A percentile compares a stretch with the other conserved stretches of the same genome.
Evolutionary conservation across 2,888 invertebrate genomes (phyloP).

Genomic region (Micropterix aruncella): DNA sequence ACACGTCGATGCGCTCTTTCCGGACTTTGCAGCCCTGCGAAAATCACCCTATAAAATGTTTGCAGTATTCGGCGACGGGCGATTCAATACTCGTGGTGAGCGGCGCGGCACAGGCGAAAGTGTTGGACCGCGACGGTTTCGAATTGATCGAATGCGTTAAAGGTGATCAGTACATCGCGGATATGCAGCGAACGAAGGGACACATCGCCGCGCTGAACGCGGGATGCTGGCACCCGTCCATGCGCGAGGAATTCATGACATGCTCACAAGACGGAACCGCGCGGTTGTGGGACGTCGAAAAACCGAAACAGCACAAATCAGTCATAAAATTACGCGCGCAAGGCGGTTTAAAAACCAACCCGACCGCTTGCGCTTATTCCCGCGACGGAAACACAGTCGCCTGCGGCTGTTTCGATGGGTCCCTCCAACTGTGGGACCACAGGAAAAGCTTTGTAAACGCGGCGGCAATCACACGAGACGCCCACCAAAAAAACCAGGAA

Average conservation of each 20-base stretch:
- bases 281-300: slow-evolving; percentile 78
- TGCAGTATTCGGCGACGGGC: slow-evolving; percentile 89
- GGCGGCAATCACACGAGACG: slow-evolving; percentile 57
- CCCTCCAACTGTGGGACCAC: slow-evolving; percentile 95
- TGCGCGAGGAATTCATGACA: slow-evolving; percentile 86
- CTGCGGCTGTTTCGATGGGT: slow-evolving; percentile 89
- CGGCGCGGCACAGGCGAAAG: slow-evolving; percentile 86
- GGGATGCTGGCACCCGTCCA: slow-evolving; percentile 89
- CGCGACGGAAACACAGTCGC: slow-evolving; percentile 79
- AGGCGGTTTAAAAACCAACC: slow-evolving; percentile 75
- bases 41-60: slow-evolving; percentile 79
- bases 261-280: slow-evolving; percentile 90
- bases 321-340: slow-evolving; percentile 79
- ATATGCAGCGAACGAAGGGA: slow-evolving; percentile 87
- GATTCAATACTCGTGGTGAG: slow-evolving; percentile 87
- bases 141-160: slow-evolving; percentile 87
- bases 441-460: slow-evolving; percentile 85
- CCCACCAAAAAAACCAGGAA: slow-evolving; percentile 68
- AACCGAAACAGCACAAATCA: slow-evolving; percentile 62
- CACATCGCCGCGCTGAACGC: slow-evolving; percentile 84
- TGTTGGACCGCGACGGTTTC: slow-evolving; percentile 88
- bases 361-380: slow-evolving; percentile 72
- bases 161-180: slow-evolving; percentile 91
- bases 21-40: slow-evolving; percentile 90
- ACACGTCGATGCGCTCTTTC: slow-evolving; percentile 80